These are phyloP conservation scores for Sebastiscus tertius DNA, from an alignment of 2,797 vertebrate genomes.

Conservation along the genomic window DNA sequence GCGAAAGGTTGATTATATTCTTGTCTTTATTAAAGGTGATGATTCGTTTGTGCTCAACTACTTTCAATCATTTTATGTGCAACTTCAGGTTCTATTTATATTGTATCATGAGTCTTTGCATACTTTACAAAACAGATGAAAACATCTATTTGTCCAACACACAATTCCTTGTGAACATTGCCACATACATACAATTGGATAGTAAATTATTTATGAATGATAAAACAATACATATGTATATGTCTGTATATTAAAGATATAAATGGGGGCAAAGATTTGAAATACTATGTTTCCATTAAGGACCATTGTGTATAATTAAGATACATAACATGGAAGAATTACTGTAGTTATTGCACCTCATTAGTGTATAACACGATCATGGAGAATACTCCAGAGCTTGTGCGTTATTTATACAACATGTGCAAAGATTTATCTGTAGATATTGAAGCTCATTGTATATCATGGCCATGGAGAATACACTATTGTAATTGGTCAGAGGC, in stretches of 20 bases:
- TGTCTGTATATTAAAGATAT: not conserved
- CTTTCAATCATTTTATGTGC: not conserved
- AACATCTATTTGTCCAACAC: not conserved
- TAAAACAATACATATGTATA: not conserved
- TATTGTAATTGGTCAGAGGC: not conserved
- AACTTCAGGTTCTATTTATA: not conserved
- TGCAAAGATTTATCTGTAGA: not conserved
- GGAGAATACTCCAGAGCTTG: not conserved
- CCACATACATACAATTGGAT: not conserved
- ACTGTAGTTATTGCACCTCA: not conserved
- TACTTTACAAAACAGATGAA: not conserved
- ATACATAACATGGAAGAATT: not conserved
- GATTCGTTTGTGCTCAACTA: not conserved
- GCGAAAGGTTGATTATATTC: constrained; percentile 4
- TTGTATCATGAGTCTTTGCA: not conserved
- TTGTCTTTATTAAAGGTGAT: constrained; percentile 13
- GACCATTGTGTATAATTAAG: not conserved
- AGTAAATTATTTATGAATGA: not conserved
- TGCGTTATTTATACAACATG: constrained; percentile 15
- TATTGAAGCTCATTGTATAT: not conserved
- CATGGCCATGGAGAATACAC: not conserved
- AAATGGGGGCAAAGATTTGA: not conserved
- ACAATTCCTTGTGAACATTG: not conserved
- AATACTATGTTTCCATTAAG: not conserved
- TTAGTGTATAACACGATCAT: not conserved